Evolutionary conservation across 2,888 invertebrate genomes (phyloP).

Genomic region (Idaea straminata): DNA sequence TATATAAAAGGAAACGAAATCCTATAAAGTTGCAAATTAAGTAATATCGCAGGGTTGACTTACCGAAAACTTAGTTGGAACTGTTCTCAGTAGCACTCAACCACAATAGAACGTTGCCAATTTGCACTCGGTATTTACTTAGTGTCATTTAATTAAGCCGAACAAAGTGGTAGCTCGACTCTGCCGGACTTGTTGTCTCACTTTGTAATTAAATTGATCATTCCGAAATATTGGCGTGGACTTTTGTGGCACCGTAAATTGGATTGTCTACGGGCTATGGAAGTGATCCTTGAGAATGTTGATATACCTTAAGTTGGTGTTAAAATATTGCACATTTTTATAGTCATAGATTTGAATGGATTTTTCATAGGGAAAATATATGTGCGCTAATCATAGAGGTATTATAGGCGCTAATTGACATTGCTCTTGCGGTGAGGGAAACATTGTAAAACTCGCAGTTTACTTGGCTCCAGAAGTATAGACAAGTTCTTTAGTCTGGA

Average conservation of each 20-base stretch:
- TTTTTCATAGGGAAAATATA: too few species aligned
- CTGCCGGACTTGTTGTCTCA: constrained; percentile 33
- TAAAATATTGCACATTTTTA: too few species aligned
- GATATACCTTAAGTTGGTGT: too few species aligned
- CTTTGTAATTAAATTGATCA: constrained; percentile 63
- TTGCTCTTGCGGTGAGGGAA: too few species aligned
- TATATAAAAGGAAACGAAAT: constrained; percentile 51
- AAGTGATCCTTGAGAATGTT: too few species aligned
- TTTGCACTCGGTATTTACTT: constrained; percentile 61
- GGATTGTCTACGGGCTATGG: background rate
- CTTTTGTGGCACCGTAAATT: background rate
- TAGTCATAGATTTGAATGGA: too few species aligned
- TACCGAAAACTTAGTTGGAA: constrained; percentile 53
- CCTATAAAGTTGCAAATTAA: constrained; percentile 76
- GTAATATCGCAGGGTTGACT: constrained; percentile 65
- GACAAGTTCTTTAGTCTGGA: too few species aligned
- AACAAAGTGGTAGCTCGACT: constrained; percentile 45
- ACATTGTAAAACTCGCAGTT: too few species aligned
- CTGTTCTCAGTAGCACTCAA: constrained; percentile 36
- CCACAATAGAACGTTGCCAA: constrained; percentile 49
- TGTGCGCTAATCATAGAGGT: too few species aligned
- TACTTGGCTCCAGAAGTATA: too few species aligned
- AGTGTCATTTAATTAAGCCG: constrained; percentile 70
- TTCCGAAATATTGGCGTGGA: constrained; percentile 22
- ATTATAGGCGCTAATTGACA: too few species aligned